A percentile compares a stretch with the other conserved stretches of the same genome.
phyloP scores from a whole-genome alignment of 2,888 invertebrate genomes.

The Ypsolopha scabrella region DNA sequence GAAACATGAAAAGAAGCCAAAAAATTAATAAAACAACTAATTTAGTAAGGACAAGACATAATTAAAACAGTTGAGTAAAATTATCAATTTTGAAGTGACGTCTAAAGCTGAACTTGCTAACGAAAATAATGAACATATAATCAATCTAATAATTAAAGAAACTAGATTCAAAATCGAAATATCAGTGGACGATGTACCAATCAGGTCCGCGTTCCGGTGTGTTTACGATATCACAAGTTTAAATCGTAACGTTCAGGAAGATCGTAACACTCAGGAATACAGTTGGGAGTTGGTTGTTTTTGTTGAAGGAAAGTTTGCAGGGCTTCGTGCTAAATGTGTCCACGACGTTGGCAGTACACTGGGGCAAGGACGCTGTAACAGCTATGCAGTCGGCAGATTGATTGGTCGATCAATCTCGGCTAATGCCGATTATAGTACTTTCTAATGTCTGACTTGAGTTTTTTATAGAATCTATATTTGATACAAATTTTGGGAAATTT shows the following conservation, averaged over 20 bases:
- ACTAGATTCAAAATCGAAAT: conserved; percentile 36
- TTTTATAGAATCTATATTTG: neutral
- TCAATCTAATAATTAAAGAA: neutral
- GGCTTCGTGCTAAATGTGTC: conserved; percentile 53
- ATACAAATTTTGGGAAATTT: neutral
- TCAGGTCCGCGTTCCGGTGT: conserved; percentile 43
- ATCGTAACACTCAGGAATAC: conserved; percentile 24
- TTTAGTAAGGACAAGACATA: conserved; percentile 6
- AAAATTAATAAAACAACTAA: too few species aligned
- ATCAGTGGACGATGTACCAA: conserved; percentile 41
- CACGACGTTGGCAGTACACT: conserved; percentile 55
- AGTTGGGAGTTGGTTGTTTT: conserved; percentile 37
- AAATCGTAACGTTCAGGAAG: conserved; percentile 12
- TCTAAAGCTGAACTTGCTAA: neutral
- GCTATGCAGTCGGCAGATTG: conserved; percentile 55
- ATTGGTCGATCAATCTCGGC: conserved; percentile 60
- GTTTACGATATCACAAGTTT: conserved; percentile 21
- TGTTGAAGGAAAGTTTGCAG: conserved; percentile 41
- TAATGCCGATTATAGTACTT: conserved; percentile 3
- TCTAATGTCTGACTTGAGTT: neutral
- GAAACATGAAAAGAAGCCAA: too few species aligned
- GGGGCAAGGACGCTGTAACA: conserved; percentile 59
- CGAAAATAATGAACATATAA: neutral
- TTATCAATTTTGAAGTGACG: neutral
- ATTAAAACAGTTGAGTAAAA: too few species aligned